Percentiles rank a stretch among this genome's conserved stretches.
Evolutionary conservation across 1,140 invertebrate genomes (phyloP).

Genomic region (Teleogryllus occipitalis): DNA sequence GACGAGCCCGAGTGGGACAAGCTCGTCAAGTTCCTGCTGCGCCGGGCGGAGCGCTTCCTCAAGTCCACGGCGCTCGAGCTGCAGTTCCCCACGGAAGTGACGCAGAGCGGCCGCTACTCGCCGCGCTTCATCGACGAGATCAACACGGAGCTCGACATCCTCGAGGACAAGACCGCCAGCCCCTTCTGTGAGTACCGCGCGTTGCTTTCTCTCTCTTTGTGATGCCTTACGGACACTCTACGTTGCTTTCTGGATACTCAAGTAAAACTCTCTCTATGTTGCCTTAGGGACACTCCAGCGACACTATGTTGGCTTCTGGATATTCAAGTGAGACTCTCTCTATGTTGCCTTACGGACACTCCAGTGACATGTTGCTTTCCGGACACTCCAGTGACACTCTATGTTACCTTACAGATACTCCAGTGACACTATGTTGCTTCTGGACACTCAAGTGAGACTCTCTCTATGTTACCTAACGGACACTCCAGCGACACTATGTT

Average conservation of each 20-base stretch:
- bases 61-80: conserved; percentile 67
- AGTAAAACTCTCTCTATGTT: too few relatives aligned
- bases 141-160: conserved; percentile 65
- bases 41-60: conserved; percentile 60
- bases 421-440: too few relatives aligned
- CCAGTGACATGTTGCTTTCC: background rate
- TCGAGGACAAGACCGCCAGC: conserved; percentile 69
- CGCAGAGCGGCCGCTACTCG: conserved; percentile 54
- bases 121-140: conserved; percentile 75
- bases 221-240: background rate
- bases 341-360: background rate
- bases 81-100: conserved; percentile 56
- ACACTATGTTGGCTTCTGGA: background rate
- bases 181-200: conserved; percentile 58
- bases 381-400: too few relatives aligned
- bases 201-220: background rate
- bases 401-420: too few relatives aligned
- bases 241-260: background rate
- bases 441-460: too few relatives aligned
- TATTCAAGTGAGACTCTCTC: background rate
- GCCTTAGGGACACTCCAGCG: background rate
- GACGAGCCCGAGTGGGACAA: conserved; percentile 72
- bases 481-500: too few relatives aligned
- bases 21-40: conserved; percentile 60
- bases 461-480: too few relatives aligned